phyloP scores from a whole-genome alignment of 2,113 vertebrate genomes.

The Orycteropus afer region DNA sequence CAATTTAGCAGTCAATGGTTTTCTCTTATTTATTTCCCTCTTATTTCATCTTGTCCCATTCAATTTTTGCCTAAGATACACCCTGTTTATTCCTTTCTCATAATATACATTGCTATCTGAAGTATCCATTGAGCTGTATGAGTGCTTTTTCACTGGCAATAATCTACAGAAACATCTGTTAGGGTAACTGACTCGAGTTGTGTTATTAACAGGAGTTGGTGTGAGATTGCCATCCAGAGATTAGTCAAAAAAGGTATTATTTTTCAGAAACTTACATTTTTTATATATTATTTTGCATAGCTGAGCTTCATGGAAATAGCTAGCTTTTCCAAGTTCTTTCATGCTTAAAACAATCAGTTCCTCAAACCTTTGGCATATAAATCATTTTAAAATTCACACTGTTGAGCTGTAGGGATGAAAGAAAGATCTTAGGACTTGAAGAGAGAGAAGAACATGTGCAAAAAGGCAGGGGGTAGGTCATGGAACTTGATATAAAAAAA shows the following conservation, averaged over 20 bases:
- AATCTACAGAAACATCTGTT: neutral
- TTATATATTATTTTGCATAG: slow-evolving; percentile 14
- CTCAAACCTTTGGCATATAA: slow-evolving; percentile 47
- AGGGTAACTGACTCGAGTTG: neutral
- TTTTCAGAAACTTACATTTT: neutral
- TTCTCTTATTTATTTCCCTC: neutral
- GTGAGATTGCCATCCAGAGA: neutral
- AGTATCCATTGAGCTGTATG: neutral
- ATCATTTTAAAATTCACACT: slow-evolving; percentile 54
- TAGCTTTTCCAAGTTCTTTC: slow-evolving; percentile 15
- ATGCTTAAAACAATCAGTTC: slow-evolving; percentile 56
- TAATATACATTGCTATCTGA: neutral
- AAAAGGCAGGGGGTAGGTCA: slow-evolving; percentile 31
- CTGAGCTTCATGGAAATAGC: neutral
- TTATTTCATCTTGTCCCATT: slow-evolving; percentile 18
- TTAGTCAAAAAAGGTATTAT: neutral
- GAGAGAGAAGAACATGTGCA: slow-evolving; percentile 26
- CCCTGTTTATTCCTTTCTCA: neutral
- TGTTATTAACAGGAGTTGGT: neutral
- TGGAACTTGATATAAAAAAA: neutral
- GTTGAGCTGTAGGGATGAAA: slow-evolving; percentile 31
- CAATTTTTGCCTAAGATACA: slow-evolving; percentile 2
- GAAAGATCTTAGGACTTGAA: slow-evolving; percentile 38
- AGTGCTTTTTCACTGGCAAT: neutral
- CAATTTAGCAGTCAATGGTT: neutral